Conservation (phyloP, 2,113 vertebrate genomes). For the Sula dactylatra region DNA sequence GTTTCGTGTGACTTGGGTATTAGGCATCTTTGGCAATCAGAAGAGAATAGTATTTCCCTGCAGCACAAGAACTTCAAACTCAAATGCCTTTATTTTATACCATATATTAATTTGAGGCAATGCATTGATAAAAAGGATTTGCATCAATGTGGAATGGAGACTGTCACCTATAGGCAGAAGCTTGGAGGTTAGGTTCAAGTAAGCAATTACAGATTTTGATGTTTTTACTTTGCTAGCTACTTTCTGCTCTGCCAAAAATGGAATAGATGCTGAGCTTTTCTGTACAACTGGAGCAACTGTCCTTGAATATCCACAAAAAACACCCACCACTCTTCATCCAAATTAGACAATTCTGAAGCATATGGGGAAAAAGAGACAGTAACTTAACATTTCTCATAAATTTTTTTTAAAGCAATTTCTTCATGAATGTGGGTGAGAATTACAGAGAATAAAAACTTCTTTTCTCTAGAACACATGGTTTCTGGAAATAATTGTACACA, state of each 20-base stretch:
- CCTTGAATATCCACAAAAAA: not conserved
- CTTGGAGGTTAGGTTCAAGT: not conserved
- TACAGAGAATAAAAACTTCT: not conserved
- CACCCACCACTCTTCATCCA: not conserved
- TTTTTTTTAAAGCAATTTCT: not conserved
- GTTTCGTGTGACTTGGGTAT: not conserved
- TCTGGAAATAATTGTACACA: not conserved
- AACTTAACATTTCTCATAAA: not conserved
- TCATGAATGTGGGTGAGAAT: not conserved
- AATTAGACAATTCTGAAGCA: not conserved
- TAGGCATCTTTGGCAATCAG: not conserved
- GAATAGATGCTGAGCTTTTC: not conserved
- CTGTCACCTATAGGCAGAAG: not conserved
- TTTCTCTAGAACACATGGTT: not conserved
- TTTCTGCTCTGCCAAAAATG: not conserved
- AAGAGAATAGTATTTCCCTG: not conserved
- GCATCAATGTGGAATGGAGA: not conserved
- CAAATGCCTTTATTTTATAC: not conserved
- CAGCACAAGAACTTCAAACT: not conserved
- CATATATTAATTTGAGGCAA: not conserved
- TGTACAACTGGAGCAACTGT: not conserved
- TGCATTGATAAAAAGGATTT: not conserved
- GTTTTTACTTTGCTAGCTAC: not conserved
- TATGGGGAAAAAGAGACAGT: not conserved
- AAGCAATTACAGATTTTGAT: not conserved